Conservation (phyloP, 2,888 invertebrate genomes). For the Cheilosia scutellata region DNA sequence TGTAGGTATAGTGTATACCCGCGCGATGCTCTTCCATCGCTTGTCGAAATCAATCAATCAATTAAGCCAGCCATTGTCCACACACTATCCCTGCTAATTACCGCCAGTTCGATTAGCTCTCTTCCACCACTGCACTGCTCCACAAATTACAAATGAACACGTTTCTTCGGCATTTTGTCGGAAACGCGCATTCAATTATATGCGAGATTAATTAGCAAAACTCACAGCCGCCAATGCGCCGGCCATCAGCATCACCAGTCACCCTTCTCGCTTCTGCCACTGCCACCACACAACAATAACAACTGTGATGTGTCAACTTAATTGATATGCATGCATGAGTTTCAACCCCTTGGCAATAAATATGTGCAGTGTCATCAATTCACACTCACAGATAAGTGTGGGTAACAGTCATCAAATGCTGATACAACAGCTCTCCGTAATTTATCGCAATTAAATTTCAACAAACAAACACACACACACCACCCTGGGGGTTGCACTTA, state of each 20-base stretch:
- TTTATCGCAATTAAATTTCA: constrained; percentile 73
- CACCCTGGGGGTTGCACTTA: background rate
- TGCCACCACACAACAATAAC: background rate
- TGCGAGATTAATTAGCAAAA: constrained; percentile 64
- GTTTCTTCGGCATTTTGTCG: constrained; percentile 36
- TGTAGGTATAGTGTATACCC: background rate
- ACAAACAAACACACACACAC: constrained; percentile 48
- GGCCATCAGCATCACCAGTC: background rate
- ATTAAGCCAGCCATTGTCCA: constrained; percentile 61
- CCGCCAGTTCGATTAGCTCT: constrained; percentile 14
- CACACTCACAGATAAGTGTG: constrained; percentile 33
- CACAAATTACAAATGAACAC: constrained; percentile 14
- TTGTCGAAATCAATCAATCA: constrained; percentile 64
- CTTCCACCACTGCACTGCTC: background rate
- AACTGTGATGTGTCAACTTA: constrained; percentile 61
- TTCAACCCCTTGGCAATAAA: constrained; percentile 50
- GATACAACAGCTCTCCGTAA: constrained; percentile 42
- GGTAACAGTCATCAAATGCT: constrained; percentile 34
- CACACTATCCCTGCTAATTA: constrained; percentile 56
- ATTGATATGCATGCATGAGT: constrained; percentile 69
- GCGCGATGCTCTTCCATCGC: background rate
- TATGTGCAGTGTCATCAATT: constrained; percentile 67
- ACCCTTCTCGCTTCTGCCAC: background rate
- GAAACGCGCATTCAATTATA: constrained; percentile 56
- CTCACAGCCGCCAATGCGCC: constrained; percentile 2